Percentiles rank a stretch among this genome's conserved stretches.
Conservation (phyloP, 1,140 invertebrate genomes). For the Andrena cerasifolii region DNA sequence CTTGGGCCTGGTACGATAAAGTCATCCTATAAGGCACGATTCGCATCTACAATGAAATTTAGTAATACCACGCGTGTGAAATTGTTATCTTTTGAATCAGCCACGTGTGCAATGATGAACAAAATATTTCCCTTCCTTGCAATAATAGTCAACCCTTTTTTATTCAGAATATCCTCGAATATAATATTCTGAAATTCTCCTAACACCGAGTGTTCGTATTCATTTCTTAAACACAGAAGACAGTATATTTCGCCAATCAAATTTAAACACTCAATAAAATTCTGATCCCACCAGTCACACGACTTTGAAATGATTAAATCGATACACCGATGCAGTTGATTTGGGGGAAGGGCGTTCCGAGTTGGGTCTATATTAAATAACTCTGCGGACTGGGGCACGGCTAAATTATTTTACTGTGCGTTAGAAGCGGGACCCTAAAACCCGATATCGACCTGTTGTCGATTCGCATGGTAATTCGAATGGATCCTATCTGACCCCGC, state of each 20-base stretch:
- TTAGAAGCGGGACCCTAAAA: constrained; percentile 19
- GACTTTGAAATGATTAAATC: neutral
- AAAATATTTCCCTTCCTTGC: neutral
- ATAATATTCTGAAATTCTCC: no score
- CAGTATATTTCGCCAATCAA: no score
- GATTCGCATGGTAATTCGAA: constrained; percentile 58
- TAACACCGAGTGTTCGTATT: no score
- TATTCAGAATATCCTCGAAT: no score
- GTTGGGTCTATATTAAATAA: constrained; percentile 21
- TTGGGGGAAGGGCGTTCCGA: neutral
- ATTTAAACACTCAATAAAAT: neutral
- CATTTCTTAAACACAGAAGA: no score
- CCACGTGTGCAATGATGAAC: neutral
- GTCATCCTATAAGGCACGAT: neutral
- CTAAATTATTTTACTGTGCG: constrained; percentile 35
- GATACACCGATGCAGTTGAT: neutral
- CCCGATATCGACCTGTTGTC: constrained; percentile 49
- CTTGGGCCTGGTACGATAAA: neutral
- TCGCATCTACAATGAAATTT: neutral
- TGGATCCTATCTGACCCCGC: constrained; percentile 58
- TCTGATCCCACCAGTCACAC: neutral
- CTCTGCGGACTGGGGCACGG: neutral
- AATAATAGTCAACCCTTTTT: no score
- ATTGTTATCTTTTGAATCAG: neutral
- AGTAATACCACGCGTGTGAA: neutral